phyloP scores from a whole-genome alignment of 2,113 vertebrate species.

The Madoqua kirkii region DNA sequence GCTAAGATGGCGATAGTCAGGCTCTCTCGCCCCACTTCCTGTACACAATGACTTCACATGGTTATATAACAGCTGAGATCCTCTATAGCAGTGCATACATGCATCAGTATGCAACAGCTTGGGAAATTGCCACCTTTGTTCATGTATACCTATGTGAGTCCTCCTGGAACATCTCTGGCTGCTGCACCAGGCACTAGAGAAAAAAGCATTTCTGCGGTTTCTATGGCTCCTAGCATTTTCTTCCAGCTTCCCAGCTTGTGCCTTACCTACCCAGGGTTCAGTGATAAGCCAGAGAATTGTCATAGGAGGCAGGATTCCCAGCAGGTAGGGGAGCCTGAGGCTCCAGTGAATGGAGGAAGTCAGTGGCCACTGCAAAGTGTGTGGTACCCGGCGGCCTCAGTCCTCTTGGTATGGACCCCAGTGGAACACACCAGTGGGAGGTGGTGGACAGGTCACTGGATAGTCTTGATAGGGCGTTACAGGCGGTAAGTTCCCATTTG shows the following conservation, averaged over 20 bases:
- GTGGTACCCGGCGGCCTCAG: background rate
- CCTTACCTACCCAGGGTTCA: background rate
- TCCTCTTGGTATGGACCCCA: background rate
- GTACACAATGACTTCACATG: background rate
- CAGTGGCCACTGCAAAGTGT: background rate
- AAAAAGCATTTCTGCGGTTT: background rate
- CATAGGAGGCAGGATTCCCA: background rate
- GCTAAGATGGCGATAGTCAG: background rate
- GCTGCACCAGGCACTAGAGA: background rate
- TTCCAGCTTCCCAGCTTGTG: background rate
- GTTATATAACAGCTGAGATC: background rate
- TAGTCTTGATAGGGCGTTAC: background rate
- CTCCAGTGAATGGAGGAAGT: background rate
- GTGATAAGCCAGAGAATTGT: background rate
- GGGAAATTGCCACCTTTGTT: background rate
- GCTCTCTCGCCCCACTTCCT: background rate
- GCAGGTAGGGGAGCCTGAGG: background rate
- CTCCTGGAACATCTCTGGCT: background rate
- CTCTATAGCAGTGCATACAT: background rate
- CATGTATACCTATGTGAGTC: background rate
- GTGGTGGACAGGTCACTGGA: background rate
- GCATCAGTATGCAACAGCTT: background rate
- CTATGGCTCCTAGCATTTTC: background rate
- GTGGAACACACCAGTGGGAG: background rate
- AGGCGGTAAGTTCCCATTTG: background rate